These are phyloP conservation scores for Ferrisia virgata DNA, from an alignment of 2,888 invertebrate species.

Conservation along the genomic window DNA sequence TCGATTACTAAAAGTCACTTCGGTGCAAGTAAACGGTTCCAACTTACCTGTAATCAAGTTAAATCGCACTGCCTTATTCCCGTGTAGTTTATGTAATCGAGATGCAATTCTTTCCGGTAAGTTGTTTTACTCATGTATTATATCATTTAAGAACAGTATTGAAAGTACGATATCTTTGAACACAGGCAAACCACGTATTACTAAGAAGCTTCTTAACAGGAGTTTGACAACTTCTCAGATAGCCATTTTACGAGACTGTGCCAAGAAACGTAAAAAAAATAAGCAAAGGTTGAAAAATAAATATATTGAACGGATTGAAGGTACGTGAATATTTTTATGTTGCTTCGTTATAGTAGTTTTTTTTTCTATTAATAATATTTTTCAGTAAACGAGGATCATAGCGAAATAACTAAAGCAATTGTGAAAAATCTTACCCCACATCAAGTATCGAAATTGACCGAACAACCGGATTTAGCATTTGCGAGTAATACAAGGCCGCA, in stretches of 20 bases:
- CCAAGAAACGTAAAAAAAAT: background rate
- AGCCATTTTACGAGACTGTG: background rate
- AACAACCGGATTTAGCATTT: background rate
- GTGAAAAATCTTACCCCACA: background rate
- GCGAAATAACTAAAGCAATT: constrained; percentile 12
- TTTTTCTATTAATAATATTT: background rate
- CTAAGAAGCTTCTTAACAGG: background rate
- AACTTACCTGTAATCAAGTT: background rate
- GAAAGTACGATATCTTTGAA: background rate
- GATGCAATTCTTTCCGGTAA: background rate
- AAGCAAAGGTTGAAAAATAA: constrained; percentile 32
- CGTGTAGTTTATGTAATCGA: background rate
- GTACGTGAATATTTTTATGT: background rate
- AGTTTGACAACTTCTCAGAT: background rate
- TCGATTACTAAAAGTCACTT: background rate
- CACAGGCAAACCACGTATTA: background rate
- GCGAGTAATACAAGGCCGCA: background rate
- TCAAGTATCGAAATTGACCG: constrained; percentile 1
- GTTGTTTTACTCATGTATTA: background rate
- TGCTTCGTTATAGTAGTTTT: background rate
- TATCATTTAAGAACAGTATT: background rate
- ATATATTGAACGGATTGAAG: constrained; percentile 10
- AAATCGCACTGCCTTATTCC: background rate
- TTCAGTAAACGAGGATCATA: constrained; percentile 13
- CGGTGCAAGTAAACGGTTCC: background rate